Conservation (phyloP, 2,797 vertebrate species). For the Cynopterus sphinx region DNA sequence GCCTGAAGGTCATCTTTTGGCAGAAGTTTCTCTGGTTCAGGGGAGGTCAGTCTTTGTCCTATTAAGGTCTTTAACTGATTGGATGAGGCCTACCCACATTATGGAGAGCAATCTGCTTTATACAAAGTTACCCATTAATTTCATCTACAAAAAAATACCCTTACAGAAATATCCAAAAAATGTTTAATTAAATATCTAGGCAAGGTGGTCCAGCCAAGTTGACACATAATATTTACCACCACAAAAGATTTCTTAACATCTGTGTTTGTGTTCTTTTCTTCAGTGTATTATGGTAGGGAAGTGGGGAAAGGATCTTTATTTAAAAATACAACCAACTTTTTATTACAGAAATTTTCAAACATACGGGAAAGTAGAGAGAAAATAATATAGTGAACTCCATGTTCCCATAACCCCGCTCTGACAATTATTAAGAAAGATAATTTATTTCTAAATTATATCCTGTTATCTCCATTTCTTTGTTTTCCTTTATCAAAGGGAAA, state of each 20-base stretch:
- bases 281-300: not conserved
- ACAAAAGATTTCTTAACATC: not conserved
- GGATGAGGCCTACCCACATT: not conserved
- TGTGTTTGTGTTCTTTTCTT: conserved; percentile 33
- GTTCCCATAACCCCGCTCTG: not conserved
- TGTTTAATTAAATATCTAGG: not conserved
- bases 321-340: not conserved
- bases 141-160: not conserved
- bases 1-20: not conserved
- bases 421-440: not conserved
- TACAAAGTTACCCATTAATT: not conserved
- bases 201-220: not conserved
- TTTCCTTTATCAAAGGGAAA: not conserved
- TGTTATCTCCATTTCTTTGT: conserved; percentile 39
- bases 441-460: conserved; percentile 55
- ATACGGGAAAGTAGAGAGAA: not conserved
- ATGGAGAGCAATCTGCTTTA: not conserved
- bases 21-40: not conserved
- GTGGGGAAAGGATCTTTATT: not conserved
- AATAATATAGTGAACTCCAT: not conserved
- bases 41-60: not conserved
- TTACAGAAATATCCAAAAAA: not conserved
- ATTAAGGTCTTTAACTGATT: not conserved
- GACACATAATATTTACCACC: not conserved
- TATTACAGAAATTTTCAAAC: conserved; percentile 11